Percentiles rank a stretch among this genome's conserved stretches.
Conservation (phyloP, 2,888 invertebrate species). For the Patella caerulea region DNA sequence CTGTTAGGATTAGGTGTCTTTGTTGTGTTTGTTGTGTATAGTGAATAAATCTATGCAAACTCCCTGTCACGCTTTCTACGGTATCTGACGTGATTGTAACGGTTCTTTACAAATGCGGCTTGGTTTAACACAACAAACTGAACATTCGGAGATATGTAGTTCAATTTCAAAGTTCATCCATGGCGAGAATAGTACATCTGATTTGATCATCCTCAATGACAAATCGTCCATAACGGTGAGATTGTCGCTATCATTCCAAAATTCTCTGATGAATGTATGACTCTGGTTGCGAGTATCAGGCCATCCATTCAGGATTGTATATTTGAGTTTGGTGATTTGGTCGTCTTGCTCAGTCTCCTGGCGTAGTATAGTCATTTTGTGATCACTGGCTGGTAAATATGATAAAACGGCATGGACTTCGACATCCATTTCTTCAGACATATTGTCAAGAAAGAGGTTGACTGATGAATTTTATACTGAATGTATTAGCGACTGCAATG, state of each 20-base stretch:
- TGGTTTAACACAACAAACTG: neutral
- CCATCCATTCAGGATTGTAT: neutral
- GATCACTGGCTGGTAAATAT: neutral
- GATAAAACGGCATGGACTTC: too few species aligned
- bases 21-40: too few species aligned
- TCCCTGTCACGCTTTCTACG: neutral
- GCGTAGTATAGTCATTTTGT: neutral
- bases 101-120: neutral
- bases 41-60: neutral
- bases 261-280: neutral
- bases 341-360: neutral
- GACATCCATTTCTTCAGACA: too few species aligned
- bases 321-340: neutral
- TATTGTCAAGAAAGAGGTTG: too few species aligned
- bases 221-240: slow-evolving; percentile 2
- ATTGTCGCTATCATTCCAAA: slow-evolving; percentile 10
- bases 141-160: neutral
- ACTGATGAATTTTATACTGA: too few species aligned
- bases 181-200: slow-evolving; percentile 13
- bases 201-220: slow-evolving; percentile 10
- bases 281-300: neutral
- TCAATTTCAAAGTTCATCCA: neutral
- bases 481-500: too few species aligned
- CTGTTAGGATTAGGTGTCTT: too few species aligned
- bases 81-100: neutral